Conservation (phyloP, 2,113 vertebrate genomes). For the Galbula dea region DNA sequence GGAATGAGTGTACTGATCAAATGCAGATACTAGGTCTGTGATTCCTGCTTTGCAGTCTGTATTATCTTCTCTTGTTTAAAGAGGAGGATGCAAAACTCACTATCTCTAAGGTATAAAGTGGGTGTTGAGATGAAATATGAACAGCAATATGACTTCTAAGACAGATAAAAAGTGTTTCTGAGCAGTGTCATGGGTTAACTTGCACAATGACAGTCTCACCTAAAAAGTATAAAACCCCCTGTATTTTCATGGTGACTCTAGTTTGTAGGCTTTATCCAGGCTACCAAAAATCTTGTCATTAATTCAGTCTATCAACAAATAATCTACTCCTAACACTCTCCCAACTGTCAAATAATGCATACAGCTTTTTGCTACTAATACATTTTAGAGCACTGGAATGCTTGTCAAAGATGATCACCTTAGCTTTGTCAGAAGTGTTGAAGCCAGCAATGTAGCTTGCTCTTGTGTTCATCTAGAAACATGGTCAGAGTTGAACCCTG, state of each 20-base stretch:
- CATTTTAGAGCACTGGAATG: background rate
- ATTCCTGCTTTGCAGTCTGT: background rate
- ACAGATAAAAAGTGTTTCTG: background rate
- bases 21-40: background rate
- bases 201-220: background rate
- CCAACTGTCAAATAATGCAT: background rate
- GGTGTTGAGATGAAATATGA: background rate
- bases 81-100: background rate
- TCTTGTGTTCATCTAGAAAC: background rate
- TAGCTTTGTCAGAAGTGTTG: background rate
- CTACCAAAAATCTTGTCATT: background rate
- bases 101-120: background rate
- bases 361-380: background rate
- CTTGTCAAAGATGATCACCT: background rate
- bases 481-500: background rate
- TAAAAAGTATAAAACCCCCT: background rate
- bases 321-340: background rate
- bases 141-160: background rate
- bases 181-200: background rate
- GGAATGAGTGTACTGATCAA: background rate
- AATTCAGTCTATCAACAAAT: background rate
- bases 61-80: background rate
- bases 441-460: background rate
- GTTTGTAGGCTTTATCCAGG: background rate
- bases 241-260: background rate